These are phyloP conservation scores for Drosophila chauvacae DNA, from an alignment of 1,140 invertebrate species.

Conservation along the genomic window DNA sequence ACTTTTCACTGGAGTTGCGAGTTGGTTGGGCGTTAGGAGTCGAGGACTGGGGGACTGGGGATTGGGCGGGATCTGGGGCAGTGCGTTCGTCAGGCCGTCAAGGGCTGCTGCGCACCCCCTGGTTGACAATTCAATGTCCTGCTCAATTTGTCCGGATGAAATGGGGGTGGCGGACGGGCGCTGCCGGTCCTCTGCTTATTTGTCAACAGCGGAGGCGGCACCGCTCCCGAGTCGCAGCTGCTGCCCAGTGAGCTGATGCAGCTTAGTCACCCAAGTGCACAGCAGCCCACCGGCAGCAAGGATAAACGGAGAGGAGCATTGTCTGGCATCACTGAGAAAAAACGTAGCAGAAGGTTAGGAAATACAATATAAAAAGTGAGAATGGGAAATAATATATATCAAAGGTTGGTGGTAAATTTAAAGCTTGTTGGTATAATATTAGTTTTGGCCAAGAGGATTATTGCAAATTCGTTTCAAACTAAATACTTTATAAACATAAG, in stretches of 20 bases:
- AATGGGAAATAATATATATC: not conserved
- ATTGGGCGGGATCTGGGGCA: constrained; percentile 6
- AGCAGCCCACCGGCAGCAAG: constrained; percentile 36
- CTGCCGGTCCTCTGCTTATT: constrained; percentile 42
- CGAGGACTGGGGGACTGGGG: not conserved
- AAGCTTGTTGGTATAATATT: not conserved
- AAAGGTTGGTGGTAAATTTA: not conserved
- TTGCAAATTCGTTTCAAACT: no score
- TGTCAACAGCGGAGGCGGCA: constrained; percentile 48
- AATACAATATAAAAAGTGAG: not conserved
- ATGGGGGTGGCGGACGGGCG: constrained; percentile 50
- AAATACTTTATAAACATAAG: not conserved
- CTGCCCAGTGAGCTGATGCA: constrained; percentile 67
- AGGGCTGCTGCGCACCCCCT: constrained; percentile 61
- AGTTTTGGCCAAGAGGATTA: not conserved
- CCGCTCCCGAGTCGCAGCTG: constrained; percentile 43
- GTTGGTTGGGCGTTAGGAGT: not conserved
- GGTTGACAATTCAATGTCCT: constrained; percentile 81
- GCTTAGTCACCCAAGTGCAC: constrained; percentile 80
- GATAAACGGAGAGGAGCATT: constrained; percentile 47
- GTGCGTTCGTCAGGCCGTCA: constrained; percentile 51
- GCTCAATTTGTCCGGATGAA: constrained; percentile 79
- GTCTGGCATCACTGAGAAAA: constrained; percentile 34
- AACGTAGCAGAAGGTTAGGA: not conserved
- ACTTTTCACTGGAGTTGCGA: constrained; percentile 35